Conservation (phyloP, 2,888 invertebrate genomes). For the Drosophila neutralis region DNA sequence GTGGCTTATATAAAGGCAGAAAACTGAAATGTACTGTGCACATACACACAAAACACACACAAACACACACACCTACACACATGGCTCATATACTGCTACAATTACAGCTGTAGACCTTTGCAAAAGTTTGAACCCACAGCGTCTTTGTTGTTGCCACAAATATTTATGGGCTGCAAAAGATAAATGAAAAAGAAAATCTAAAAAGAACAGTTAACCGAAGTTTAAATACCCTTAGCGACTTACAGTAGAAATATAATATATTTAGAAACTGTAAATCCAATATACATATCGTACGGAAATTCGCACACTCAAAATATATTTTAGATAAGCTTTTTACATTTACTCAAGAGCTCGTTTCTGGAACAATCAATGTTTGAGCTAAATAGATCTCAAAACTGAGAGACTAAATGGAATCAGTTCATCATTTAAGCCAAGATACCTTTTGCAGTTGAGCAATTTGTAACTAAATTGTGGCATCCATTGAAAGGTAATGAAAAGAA, state of each 20-base stretch:
- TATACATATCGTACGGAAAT: background rate
- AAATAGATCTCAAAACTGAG: background rate
- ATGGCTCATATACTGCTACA: constrained; percentile 26
- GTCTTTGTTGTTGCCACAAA: constrained; percentile 31
- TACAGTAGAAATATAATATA: background rate
- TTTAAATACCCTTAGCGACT: background rate
- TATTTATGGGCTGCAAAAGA: constrained; percentile 37
- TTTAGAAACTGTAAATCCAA: background rate
- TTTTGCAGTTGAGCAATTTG: background rate
- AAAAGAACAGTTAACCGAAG: background rate
- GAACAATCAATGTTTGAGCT: background rate
- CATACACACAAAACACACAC: background rate
- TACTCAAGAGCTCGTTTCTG: background rate
- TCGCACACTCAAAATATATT: background rate
- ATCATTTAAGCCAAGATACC: background rate
- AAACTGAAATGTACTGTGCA: background rate
- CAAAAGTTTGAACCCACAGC: constrained; percentile 34
- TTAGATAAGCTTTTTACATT: background rate
- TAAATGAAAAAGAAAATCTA: background rate
- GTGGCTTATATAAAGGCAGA: constrained; percentile 1
- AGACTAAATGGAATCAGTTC: background rate
- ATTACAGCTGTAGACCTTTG: constrained; percentile 29
- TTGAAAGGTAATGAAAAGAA: background rate
- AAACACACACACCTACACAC: background rate
- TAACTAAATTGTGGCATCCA: background rate